These are phyloP conservation scores for Brenthis ino DNA, from an alignment of 2,888 invertebrate genomes.

Conservation along the genomic window DNA sequence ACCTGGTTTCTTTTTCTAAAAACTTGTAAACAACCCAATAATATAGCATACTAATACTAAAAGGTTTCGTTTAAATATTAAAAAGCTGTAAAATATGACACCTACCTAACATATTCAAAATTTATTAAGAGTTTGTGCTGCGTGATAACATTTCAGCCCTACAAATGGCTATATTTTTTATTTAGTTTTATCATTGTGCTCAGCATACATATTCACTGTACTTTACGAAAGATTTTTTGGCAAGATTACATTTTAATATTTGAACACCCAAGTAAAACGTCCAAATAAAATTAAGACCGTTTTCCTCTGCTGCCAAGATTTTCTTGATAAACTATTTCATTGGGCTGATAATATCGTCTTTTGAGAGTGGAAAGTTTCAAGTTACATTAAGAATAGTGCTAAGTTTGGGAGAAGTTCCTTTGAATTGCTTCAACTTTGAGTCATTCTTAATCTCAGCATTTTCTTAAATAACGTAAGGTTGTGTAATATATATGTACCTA, in stretches of 20 bases:
- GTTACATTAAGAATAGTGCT: constrained; percentile 12
- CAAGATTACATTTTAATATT: constrained; percentile 38
- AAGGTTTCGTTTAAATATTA: constrained; percentile 8
- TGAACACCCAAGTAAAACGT: constrained; percentile 29
- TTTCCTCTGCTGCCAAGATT: constrained; percentile 32
- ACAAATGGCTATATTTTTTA: not conserved
- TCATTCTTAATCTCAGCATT: constrained; percentile 7
- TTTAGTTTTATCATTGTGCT: constrained; percentile 9
- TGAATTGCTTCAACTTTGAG: constrained; percentile 11
- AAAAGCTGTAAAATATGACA: constrained; percentile 8
- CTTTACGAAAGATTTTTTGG: constrained; percentile 29
- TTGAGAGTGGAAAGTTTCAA: constrained; percentile 15
- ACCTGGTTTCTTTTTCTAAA: not conserved
- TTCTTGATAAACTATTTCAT: constrained; percentile 28
- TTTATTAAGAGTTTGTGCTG: constrained; percentile 2
- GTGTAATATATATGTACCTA: not conserved
- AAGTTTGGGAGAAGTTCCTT: constrained; percentile 9
- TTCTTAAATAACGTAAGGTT: constrained; percentile 12
- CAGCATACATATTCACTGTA: constrained; percentile 1
- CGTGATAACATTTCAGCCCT: constrained; percentile 1
- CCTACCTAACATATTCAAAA: constrained; percentile 1
- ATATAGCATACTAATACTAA: constrained; percentile 4
- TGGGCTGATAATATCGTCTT: constrained; percentile 28
- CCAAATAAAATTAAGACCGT: constrained; percentile 32
- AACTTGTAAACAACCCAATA: not conserved